Evolutionary conservation across 2,888 invertebrate genomes (phyloP).

Genomic region (Drosophila maculinotata): DNA sequence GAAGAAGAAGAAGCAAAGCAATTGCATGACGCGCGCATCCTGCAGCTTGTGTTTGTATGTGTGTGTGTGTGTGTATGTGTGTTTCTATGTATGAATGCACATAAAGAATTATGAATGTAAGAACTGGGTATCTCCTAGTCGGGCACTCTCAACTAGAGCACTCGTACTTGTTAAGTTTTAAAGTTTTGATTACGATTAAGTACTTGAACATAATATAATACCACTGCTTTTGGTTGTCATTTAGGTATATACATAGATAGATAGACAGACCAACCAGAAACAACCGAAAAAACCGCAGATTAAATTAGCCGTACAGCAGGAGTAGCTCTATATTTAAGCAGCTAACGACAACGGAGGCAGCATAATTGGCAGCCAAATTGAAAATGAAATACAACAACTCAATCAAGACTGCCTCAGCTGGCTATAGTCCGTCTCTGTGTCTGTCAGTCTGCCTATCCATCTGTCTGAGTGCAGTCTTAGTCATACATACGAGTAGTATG

Average conservation of each 20-base stretch:
- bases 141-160: no score
- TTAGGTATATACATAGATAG: not conserved
- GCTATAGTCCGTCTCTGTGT: not conserved
- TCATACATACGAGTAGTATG: constrained; percentile 13
- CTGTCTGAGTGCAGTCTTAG: constrained; percentile 20
- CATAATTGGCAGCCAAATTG: constrained; percentile 60
- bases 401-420: constrained; percentile 38
- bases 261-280: constrained; percentile 1
- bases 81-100: no score
- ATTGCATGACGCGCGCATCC: no score
- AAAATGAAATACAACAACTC: constrained; percentile 56
- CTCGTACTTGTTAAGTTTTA: no score
- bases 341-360: constrained; percentile 32
- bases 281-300: constrained; percentile 33
- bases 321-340: constrained; percentile 21
- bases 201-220: not conserved
- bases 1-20: no score
- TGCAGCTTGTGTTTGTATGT: no score
- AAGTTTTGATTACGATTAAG: not conserved
- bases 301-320: constrained; percentile 35
- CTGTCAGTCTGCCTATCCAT: constrained; percentile 4
- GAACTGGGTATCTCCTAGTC: no score
- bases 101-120: no score
- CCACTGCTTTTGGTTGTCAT: constrained; percentile 12
- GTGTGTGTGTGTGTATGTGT: no score